Evolutionary conservation across 2,113 vertebrate genomes (phyloP).

Genomic region (Chloropsis cyanopogon): DNA sequence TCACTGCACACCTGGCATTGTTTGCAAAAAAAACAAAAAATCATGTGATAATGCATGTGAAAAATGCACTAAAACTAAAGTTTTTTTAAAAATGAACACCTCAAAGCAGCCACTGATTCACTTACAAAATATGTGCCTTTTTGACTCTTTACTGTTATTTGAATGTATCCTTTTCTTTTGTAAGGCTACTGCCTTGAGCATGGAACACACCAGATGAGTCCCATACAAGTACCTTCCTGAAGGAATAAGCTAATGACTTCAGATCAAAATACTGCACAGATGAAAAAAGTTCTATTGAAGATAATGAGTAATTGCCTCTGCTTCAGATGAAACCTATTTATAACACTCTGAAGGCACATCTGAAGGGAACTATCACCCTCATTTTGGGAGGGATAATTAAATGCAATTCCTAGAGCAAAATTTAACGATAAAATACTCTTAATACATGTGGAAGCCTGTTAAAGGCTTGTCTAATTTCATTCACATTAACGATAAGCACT

Average conservation of each 20-base stretch:
- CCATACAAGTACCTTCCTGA: constrained; percentile 29
- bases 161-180: background rate
- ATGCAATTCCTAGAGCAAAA: background rate
- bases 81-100: background rate
- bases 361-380: background rate
- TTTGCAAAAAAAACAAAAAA: background rate
- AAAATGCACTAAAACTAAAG: background rate
- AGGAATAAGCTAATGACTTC: background rate
- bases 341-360: background rate
- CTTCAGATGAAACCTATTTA: constrained; percentile 22
- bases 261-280: constrained; percentile 30
- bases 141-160: background rate
- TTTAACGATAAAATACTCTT: background rate
- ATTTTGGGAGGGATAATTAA: background rate
- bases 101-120: background rate
- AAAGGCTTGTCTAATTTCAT: background rate
- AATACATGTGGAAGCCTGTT: background rate
- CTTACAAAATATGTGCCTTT: constrained; percentile 3
- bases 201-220: constrained; percentile 42
- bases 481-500: background rate
- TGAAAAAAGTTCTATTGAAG: constrained; percentile 12
- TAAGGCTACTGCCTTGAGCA: constrained; percentile 19
- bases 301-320: background rate
- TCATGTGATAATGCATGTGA: background rate
- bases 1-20: background rate